A percentile compares a stretch with the other conserved stretches of the same genome.
Conservation (phyloP, 2,888 invertebrate species). For the Drosophila nigricruria region DNA sequence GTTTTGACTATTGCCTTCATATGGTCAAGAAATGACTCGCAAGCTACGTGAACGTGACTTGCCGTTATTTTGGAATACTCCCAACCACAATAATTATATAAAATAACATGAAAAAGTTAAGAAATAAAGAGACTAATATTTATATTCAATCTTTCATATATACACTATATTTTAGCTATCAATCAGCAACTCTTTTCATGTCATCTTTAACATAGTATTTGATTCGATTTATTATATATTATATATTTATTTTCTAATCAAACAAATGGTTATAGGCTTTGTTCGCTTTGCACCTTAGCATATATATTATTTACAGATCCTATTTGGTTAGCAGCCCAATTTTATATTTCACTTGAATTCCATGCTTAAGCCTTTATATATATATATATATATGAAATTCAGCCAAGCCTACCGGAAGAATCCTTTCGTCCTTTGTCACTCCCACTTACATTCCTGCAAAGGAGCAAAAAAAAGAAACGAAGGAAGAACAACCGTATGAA, state of each 20-base stretch:
- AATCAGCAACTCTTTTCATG: not conserved
- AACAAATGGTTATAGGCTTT: not conserved
- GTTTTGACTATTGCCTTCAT: too few relatives aligned
- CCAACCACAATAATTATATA: too few relatives aligned
- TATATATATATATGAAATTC: slow-evolving; percentile 15
- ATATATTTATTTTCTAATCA: not conserved
- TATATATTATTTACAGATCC: slow-evolving; percentile 44
- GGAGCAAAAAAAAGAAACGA: not conserved
- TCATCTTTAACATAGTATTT: not conserved
- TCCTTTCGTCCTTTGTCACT: slow-evolving; percentile 63
- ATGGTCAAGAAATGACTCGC: too few relatives aligned
- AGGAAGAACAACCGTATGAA: slow-evolving; percentile 51
- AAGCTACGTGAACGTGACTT: too few relatives aligned
- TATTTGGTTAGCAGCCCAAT: slow-evolving; percentile 9
- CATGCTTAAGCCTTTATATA: slow-evolving; percentile 17
- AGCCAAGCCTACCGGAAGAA: slow-evolving; percentile 20
- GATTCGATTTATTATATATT: not conserved
- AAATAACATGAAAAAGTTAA: too few relatives aligned
- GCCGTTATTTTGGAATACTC: too few relatives aligned
- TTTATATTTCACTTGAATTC: slow-evolving; percentile 22
- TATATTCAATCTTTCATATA: too few relatives aligned
- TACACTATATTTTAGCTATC: not conserved
- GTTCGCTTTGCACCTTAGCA: slow-evolving; percentile 24
- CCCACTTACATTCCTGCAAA: slow-evolving; percentile 38
- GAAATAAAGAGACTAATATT: too few relatives aligned